Evolutionary conservation across 2,888 invertebrate genomes (phyloP).

Genomic region (Hyposoter didymator): DNA sequence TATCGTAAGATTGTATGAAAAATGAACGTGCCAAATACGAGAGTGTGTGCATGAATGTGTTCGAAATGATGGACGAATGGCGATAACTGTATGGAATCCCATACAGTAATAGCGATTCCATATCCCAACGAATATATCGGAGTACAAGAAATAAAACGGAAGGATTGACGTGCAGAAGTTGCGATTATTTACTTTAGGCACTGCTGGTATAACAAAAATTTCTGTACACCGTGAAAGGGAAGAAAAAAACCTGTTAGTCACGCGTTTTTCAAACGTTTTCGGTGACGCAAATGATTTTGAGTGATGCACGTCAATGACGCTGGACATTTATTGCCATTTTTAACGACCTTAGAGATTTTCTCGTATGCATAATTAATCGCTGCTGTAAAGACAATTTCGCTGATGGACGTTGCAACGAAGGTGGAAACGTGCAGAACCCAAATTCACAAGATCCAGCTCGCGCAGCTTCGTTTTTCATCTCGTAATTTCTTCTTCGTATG

Average conservation of each 20-base stretch:
- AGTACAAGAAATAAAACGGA: conserved; percentile 12
- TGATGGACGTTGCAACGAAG: background rate
- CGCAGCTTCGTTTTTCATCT: background rate
- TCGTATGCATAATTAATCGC: background rate
- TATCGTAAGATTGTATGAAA: conserved; percentile 37
- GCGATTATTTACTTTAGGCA: conserved; percentile 34
- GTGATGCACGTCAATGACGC: background rate
- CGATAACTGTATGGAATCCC: conserved; percentile 52
- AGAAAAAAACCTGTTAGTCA: background rate
- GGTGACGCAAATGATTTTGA: background rate
- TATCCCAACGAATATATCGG: background rate
- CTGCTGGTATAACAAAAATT: conserved; percentile 15
- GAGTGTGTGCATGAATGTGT: conserved; percentile 5
- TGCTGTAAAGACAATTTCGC: background rate
- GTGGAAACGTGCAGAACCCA: background rate
- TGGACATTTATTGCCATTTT: background rate
- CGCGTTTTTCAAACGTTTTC: background rate
- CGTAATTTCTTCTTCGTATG: background rate
- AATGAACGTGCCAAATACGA: conserved; percentile 59
- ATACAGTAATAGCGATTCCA: conserved; percentile 60
- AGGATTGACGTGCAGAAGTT: conserved; percentile 17
- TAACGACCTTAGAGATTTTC: background rate
- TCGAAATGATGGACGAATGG: conserved; percentile 59
- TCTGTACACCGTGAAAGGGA: background rate
- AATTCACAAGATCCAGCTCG: background rate